A percentile compares a stretch with the other conserved stretches of the same genome.
phyloP scores from a whole-genome alignment of 2,113 vertebrate genomes.

The Callaeas wilsoni region DNA sequence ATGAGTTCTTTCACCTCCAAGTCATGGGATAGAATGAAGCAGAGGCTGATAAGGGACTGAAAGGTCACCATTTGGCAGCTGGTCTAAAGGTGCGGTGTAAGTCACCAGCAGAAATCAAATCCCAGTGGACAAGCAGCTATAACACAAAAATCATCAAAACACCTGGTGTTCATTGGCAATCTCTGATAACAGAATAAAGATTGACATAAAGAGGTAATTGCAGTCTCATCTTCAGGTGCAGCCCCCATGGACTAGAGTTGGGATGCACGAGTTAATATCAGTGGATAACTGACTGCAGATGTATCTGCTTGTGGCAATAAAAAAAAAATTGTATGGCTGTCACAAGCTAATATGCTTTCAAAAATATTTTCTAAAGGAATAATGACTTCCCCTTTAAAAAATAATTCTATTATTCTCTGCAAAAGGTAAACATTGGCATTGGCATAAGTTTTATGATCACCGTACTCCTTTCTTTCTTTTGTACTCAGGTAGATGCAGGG shows the following conservation, averaged over 20 bases:
- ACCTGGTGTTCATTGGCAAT: not conserved
- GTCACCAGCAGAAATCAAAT: not conserved
- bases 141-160: not conserved
- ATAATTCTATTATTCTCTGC: not conserved
- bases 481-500: not conserved
- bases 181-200: not conserved
- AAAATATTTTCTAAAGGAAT: not conserved
- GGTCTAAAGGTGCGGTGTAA: not conserved
- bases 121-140: not conserved
- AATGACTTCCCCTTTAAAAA: not conserved
- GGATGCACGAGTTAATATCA: not conserved
- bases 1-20: not conserved
- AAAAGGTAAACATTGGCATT: not conserved
- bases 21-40: not conserved
- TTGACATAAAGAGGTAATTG: not conserved
- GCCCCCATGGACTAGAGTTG: not conserved
- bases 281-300: not conserved
- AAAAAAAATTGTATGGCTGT: not conserved
- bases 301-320: not conserved
- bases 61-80: not conserved
- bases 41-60: not conserved
- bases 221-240: not conserved
- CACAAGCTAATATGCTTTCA: not conserved
- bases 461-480: not conserved
- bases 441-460: not conserved